A percentile compares a stretch with the other conserved stretches of the same genome.
Conservation (phyloP, 1,140 invertebrate species). For the Scaptomyza pallida region DNA sequence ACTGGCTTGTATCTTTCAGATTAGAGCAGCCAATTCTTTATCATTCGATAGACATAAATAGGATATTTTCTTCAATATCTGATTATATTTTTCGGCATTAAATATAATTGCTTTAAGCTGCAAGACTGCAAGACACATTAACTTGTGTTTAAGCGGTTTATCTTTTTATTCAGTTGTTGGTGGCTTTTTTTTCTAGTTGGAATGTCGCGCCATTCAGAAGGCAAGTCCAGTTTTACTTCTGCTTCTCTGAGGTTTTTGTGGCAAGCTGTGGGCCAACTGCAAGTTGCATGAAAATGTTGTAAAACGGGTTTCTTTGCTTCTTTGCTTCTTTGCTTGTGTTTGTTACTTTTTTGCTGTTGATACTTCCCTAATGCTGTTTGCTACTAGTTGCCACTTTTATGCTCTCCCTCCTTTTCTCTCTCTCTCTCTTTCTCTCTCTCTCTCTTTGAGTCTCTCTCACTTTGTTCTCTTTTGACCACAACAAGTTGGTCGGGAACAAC, state of each 20-base stretch:
- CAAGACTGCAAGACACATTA: slow-evolving; percentile 35
- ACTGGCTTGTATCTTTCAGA: slow-evolving; percentile 42
- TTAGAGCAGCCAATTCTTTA: slow-evolving; percentile 32
- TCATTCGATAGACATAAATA: slow-evolving; percentile 32
- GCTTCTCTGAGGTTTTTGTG: slow-evolving; percentile 50
- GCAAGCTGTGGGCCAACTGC: slow-evolving; percentile 29
- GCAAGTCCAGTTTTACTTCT: slow-evolving; percentile 45
- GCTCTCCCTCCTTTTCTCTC: slow-evolving; percentile 21
- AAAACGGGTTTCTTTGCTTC: slow-evolving; percentile 68
- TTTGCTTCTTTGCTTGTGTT: slow-evolving; percentile 40
- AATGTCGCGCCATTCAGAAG: slow-evolving; percentile 53
- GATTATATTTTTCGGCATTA: slow-evolving; percentile 35
- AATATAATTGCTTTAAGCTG: slow-evolving; percentile 40
- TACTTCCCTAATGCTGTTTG: slow-evolving; percentile 48
- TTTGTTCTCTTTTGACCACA: slow-evolving; percentile 33
- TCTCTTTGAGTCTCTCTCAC: slow-evolving; percentile 13
- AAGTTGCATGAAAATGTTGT: slow-evolving; percentile 77
- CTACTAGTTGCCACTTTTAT: slow-evolving; percentile 32
- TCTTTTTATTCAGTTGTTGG: slow-evolving; percentile 3
- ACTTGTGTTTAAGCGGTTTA: background rate
- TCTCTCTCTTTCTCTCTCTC: slow-evolving; percentile 14
- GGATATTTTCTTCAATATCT: too few relatives aligned
- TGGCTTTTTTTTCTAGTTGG: slow-evolving; percentile 37
- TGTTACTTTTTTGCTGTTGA: too few relatives aligned
- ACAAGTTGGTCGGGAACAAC: slow-evolving; percentile 47